Percentiles rank a stretch among this genome's conserved stretches.
Conservation (phyloP, 2,113 vertebrate genomes). For the Geococcyx californianus region DNA sequence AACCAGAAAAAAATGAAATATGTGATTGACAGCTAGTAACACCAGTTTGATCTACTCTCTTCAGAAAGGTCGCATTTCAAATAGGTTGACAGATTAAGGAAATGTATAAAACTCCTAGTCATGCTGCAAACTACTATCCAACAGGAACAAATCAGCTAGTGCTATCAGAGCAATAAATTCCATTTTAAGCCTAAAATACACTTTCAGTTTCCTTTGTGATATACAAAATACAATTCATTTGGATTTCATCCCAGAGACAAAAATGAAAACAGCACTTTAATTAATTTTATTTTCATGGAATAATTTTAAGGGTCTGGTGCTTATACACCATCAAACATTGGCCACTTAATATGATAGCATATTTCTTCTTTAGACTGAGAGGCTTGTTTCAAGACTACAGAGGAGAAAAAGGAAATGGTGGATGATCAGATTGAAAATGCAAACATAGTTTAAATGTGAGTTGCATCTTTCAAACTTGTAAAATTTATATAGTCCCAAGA, state of each 20-base stretch:
- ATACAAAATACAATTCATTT: neutral
- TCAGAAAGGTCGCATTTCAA: neutral
- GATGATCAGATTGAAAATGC: neutral
- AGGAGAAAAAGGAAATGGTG: neutral
- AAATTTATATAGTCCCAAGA: neutral
- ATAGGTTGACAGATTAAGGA: neutral
- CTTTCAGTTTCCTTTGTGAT: neutral
- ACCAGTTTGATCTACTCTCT: neutral
- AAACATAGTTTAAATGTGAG: neutral
- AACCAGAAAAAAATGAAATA: neutral
- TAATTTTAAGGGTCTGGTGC: neutral
- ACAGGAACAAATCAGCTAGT: neutral
- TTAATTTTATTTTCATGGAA: neutral
- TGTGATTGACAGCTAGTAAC: neutral
- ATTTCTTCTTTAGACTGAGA: neutral
- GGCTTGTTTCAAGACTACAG: neutral
- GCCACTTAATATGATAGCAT: neutral
- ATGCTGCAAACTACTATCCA: neutral
- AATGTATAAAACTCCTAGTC: neutral
- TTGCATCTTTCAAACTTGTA: neutral
- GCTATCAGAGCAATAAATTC: neutral
- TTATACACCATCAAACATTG: neutral
- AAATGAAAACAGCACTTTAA: neutral
- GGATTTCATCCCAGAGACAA: neutral
- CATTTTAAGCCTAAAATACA: neutral